Conservation (phyloP, 2,888 invertebrate species). For the Ligdia adustata region DNA sequence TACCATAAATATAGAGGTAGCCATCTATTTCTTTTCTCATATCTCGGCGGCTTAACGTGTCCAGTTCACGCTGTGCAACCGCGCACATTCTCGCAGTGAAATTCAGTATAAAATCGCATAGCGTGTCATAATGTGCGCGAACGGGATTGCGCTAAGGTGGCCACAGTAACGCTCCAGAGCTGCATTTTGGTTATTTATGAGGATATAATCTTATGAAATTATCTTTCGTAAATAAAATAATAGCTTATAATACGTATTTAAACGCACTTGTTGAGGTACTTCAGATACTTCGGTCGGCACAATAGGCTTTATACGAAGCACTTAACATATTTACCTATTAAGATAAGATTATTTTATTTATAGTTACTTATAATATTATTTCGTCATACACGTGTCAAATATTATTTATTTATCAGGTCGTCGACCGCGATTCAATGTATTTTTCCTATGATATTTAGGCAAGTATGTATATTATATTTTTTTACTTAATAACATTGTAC, state of each 20-base stretch:
- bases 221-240: too few species aligned
- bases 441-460: constrained; percentile 17
- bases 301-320: constrained; percentile 24
- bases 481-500: constrained; percentile 3
- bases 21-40: too few species aligned
- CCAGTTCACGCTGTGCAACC: too few species aligned
- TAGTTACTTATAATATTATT: neutral
- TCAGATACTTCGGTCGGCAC: constrained; percentile 1
- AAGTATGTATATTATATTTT: neutral
- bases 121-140: too few species aligned
- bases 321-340: constrained; percentile 44
- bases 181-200: too few species aligned
- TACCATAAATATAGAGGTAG: too few species aligned
- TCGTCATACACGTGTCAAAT: constrained; percentile 41
- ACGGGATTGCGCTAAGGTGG: too few species aligned
- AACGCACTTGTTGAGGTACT: neutral
- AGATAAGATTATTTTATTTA: constrained; percentile 42
- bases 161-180: too few species aligned
- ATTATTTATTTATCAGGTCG: constrained; percentile 38
- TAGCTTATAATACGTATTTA: constrained; percentile 42
- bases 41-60: too few species aligned
- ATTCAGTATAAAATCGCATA: too few species aligned
- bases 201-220: too few species aligned
- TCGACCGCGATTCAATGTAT: constrained; percentile 37
- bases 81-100: too few species aligned